These are phyloP conservation scores for Cassiopea andromeda DNA, from an alignment of 30 jellyfish, hydroid and myxozoan genomes.

Conservation along the genomic window DNA sequence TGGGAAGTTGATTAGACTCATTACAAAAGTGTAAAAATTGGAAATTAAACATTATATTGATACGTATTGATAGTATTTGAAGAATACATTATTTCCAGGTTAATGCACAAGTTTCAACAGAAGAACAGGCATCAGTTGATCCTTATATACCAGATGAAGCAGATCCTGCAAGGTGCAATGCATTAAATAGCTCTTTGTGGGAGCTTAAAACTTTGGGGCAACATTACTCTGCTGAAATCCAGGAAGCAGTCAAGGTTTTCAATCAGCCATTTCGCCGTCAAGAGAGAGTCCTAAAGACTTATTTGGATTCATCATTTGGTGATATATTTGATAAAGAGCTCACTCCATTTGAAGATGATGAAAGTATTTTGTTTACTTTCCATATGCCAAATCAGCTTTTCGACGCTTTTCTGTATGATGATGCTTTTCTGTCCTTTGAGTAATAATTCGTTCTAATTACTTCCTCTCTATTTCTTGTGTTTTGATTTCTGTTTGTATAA, in stretches of 20 bases:
- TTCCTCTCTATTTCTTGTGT: not conserved
- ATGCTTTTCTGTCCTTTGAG: conserved; percentile 74
- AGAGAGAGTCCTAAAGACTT: conserved; percentile 72
- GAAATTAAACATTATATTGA: too few species aligned
- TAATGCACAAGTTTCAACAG: not conserved
- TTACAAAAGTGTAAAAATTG: too few species aligned
- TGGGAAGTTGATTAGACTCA: too few species aligned
- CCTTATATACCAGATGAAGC: conserved; percentile 73
- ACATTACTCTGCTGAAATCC: conserved; percentile 82
- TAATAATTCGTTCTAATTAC: conserved; percentile 3
- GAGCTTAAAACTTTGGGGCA: conserved; percentile 82
- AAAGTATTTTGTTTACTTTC: conserved; percentile 61
- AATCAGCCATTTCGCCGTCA: conserved; percentile 56
- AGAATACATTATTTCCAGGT: not conserved
- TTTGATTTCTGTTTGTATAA: too few species aligned
- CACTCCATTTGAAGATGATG: conserved; percentile 35
- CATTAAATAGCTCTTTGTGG: conserved; percentile 95
- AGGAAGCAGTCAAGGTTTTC: conserved; percentile 71
- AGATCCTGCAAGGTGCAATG: conserved; percentile 91
- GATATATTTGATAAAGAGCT: conserved; percentile 64
- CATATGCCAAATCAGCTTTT: conserved; percentile 49
- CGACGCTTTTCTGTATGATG: conserved; percentile 25
- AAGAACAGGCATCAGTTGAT: conserved; percentile 39
- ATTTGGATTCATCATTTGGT: conserved; percentile 54
- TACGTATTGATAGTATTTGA: not conserved